Base-by-base conservation (phyloP, 1,140 invertebrate genomes). In the Marisa cornuarietis region DNA sequence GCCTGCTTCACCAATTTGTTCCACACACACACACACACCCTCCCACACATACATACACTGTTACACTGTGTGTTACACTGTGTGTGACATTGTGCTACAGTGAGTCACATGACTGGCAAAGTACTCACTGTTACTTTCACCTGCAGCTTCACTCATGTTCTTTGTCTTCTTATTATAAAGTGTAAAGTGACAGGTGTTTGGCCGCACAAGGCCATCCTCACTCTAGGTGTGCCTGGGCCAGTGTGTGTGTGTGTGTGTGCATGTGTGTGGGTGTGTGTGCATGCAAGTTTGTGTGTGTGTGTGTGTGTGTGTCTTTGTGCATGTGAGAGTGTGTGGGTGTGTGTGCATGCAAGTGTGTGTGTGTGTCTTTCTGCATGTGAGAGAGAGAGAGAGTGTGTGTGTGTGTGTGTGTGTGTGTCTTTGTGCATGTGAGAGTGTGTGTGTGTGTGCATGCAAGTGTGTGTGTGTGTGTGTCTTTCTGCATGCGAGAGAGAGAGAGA, bases 1-100 rank as follows among this genome's bases (percentile, higher is more conserved):
- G 65, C 65, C 13, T 68, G 65, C 65, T 68, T n/a, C 65, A 68
- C 65, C 65, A 68, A 68, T 68, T 68, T 68, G 65, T 68, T 68
- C 26, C 65, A 68, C 6, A 68, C 65, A 31, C n/a, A 68, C 65
- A n/a, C 42, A 5, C 31, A 20, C 42, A 42, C 69, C 11, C 69
- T 26, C 69, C 11, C 69, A 71, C 26, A 71, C 69, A 42, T 26
- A 26, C 69, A 42, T 26, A 26, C 69, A 42, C 69, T 42, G 31
- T 42, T 42, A 42, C 31, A n/a, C n/a, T n/a, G n/a, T n/a, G n/a
- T n/a, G n/a, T n/a, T n/a, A n/a, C n/a, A n/a, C n/a, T n/a, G n/a
- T n/a, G n/a, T n/a, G n/a, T n/a, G n/a, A n/a, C n/a, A 42, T 42
- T 42, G 31, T 42, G 31, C 6, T 42, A 42, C 31, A 42, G 31